Conservation (phyloP, 2,888 invertebrate genomes). For the Eutolmus rufibarbis region DNA sequence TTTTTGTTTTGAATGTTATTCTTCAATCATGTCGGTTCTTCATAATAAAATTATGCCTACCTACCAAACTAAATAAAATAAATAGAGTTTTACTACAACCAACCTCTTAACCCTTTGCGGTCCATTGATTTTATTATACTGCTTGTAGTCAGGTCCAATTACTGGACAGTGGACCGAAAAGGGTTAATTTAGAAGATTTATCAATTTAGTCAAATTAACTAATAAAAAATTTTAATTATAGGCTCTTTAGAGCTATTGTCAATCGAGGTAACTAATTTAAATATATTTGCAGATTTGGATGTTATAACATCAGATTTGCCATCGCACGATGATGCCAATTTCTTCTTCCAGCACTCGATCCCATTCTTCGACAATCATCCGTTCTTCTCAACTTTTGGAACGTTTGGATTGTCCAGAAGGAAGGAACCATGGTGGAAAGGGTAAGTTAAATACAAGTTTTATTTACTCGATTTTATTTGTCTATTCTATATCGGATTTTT, state of each 20-base stretch:
- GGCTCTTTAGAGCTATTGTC: too few species aligned
- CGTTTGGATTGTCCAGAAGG: conserved; percentile 56
- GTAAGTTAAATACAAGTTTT: conserved; percentile 52
- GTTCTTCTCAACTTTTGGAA: conserved; percentile 59
- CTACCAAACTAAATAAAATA: too few species aligned
- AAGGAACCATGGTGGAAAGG: conserved; percentile 61
- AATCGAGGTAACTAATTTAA: not conserved
- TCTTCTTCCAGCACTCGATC: conserved; percentile 59
- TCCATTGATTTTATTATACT: too few species aligned
- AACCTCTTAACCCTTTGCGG: too few species aligned
- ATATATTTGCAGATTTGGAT: conserved; percentile 54
- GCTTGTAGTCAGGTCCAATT: too few species aligned
- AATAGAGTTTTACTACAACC: too few species aligned
- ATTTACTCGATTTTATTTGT: not conserved
- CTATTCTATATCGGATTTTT: too few species aligned
- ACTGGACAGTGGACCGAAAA: too few species aligned
- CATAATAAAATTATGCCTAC: too few species aligned
- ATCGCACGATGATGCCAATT: conserved; percentile 52
- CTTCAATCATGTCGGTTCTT: not conserved
- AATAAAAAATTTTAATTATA: too few species aligned
- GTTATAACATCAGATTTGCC: conserved; percentile 56
- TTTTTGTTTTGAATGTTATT: not conserved
- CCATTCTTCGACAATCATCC: conserved; percentile 59
- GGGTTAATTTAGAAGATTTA: too few species aligned
- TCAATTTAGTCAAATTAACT: too few species aligned